A percentile compares a stretch with the other conserved stretches of the same genome.
phyloP scores from a whole-genome alignment of 2,797 vertebrate species.

The Luscinia luscinia region DNA sequence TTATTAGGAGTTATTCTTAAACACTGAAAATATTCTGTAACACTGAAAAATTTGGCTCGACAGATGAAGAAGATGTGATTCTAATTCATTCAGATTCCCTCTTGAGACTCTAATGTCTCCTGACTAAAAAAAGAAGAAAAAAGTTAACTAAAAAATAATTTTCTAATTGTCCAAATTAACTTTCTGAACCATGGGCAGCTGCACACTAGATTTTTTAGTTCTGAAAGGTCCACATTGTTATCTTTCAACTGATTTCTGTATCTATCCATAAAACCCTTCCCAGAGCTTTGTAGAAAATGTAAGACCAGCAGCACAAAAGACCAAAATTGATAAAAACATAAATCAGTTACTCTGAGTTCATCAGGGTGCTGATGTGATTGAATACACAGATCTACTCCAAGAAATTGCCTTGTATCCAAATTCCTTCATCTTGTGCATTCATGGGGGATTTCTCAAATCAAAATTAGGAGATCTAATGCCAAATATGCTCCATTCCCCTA shows the following conservation, averaged over 20 bases:
- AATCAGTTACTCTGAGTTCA: neutral
- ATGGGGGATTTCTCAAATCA: neutral
- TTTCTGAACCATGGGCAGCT: neutral
- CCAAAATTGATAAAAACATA: neutral
- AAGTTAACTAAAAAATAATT: neutral
- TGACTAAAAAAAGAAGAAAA: neutral
- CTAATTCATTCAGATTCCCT: neutral
- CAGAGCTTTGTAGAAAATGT: neutral
- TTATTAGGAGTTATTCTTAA: neutral
- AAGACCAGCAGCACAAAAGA: neutral
- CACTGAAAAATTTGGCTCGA: neutral
- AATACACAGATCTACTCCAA: neutral
- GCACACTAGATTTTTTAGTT: neutral
- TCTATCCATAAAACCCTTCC: neutral
- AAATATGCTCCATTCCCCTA: neutral
- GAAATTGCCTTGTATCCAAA: neutral
- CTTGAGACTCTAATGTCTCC: neutral
- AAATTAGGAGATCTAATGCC: neutral
- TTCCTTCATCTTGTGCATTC: neutral
- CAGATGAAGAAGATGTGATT: neutral
- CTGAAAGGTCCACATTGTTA: neutral
- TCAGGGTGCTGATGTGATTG: fast-evolving
- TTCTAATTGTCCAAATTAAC: neutral
- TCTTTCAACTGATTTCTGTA: neutral
- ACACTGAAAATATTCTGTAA: neutral